Percentiles rank a stretch among this genome's conserved stretches.
Conservation (phyloP, 1,140 invertebrate species). For the Trichonephila clavata region DNA sequence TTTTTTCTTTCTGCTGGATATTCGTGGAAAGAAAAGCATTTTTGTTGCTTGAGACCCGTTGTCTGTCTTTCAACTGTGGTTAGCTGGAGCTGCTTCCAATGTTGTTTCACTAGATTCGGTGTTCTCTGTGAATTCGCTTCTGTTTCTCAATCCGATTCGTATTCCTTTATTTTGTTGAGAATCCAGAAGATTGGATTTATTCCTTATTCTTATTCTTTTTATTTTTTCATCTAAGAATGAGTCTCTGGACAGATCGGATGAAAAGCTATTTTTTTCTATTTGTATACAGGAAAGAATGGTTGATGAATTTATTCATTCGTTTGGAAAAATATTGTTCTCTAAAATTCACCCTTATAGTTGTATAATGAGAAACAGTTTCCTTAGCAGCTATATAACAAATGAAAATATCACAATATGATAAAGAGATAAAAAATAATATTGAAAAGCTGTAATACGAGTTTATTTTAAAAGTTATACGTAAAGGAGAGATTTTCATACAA, state of each 20-base stretch:
- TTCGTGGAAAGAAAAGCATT: constrained; percentile 15
- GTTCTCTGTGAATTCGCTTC: neutral
- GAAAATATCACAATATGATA: no score
- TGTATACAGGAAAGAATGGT: neutral
- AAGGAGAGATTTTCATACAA: no score
- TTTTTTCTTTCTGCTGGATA: neutral
- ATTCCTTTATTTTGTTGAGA: constrained; percentile 21
- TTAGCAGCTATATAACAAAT: no score
- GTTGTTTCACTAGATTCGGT: constrained; percentile 42
- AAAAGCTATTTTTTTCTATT: neutral
- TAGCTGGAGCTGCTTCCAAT: constrained; percentile 18
- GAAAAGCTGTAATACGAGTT: no score
- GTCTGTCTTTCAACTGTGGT: constrained; percentile 53
- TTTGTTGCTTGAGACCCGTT: neutral
- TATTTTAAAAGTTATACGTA: no score
- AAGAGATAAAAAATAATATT: no score
- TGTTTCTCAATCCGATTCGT: neutral
- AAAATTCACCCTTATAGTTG: neutral
- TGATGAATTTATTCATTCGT: neutral
- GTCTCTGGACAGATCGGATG: neutral
- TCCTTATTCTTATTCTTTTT: neutral
- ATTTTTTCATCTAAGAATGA: neutral
- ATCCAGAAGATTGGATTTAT: constrained; percentile 26
- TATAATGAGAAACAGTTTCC: no score
- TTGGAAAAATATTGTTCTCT: neutral